phyloP scores from a whole-genome alignment of 2,888 invertebrate species.

The Tiliacea citrago region DNA sequence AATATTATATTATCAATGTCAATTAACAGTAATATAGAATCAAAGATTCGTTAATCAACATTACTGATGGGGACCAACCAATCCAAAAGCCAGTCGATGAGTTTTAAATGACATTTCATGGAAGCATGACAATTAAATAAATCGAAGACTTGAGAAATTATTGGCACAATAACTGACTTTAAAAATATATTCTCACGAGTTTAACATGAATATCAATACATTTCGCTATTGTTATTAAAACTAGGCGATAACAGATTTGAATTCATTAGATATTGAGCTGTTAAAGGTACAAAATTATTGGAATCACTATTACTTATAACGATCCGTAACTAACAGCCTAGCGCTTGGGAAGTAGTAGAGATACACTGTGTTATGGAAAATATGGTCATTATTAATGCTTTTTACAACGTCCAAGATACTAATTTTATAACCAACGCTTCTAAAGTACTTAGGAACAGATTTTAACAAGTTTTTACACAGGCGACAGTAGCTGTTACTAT shows the following conservation, averaged over 20 bases:
- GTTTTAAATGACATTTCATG: conserved; percentile 42
- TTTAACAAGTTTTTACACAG: conserved; percentile 55
- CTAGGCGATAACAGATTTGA: conserved; percentile 77
- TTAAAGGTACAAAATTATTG: conserved; percentile 84
- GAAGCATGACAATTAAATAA: conserved; percentile 51
- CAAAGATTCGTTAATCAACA: conserved; percentile 39
- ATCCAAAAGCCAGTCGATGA: conserved; percentile 39
- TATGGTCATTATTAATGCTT: conserved; percentile 10
- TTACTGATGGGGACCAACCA: conserved; percentile 34
- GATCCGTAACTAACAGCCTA: conserved; percentile 80
- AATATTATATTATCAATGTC: conserved; percentile 33
- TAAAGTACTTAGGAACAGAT: conserved; percentile 44
- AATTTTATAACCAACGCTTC: conserved; percentile 30
- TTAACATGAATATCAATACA: conserved; percentile 57
- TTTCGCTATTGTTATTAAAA: conserved; percentile 70
- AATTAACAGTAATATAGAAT: conserved; percentile 36
- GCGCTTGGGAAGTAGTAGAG: conserved; percentile 75
- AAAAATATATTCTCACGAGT: conserved; percentile 56
- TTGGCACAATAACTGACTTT: conserved; percentile 65
- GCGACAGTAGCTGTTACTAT: conserved; percentile 31
- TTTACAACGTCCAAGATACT: conserved; percentile 13
- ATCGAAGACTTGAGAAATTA: conserved; percentile 58
- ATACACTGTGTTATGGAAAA: conserved; percentile 67
- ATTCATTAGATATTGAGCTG: conserved; percentile 82
- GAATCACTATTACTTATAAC: conserved; percentile 82